Evolutionary conservation across 92 coral and sea anemone genomes (phyloP).

Genomic region (Diadumene lineata): DNA sequence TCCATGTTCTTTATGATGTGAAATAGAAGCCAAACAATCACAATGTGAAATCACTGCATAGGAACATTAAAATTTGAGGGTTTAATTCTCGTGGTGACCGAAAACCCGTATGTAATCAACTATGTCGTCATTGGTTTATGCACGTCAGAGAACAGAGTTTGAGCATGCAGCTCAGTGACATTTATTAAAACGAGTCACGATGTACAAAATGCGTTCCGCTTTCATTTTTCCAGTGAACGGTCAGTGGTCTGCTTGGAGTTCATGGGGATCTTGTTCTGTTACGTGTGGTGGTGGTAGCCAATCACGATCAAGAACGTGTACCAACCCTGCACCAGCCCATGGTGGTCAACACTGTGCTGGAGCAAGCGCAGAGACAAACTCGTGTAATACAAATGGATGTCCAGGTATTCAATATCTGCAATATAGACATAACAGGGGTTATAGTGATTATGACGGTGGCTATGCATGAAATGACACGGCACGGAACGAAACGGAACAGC

Average conservation of each 20-base stretch:
- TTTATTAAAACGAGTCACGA: background rate
- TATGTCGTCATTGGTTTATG: no score
- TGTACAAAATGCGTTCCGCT: background rate
- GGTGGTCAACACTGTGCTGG: constrained; percentile 29
- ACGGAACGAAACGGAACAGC: background rate
- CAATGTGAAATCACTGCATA: no score
- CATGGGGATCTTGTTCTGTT: constrained; percentile 22
- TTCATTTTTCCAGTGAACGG: background rate
- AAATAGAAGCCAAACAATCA: no score
- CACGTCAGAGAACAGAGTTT: no score
- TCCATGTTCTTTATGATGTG: no score
- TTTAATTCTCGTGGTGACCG: no score
- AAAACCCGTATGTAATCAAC: no score
- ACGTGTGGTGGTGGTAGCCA: constrained; percentile 36
- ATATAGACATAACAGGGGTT: background rate
- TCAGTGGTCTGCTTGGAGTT: constrained; percentile 2
- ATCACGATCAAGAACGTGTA: constrained; percentile 23
- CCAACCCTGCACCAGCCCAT: constrained; percentile 27
- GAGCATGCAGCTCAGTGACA: background rate
- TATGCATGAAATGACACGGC: background rate
- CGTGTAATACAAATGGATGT: background rate
- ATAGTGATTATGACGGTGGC: background rate
- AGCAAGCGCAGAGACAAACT: background rate
- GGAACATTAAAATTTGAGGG: no score
- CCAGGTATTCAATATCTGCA: background rate